These are phyloP conservation scores for Resseliella maxima DNA, from an alignment of 2,888 invertebrate genomes.

Conservation along the genomic window DNA sequence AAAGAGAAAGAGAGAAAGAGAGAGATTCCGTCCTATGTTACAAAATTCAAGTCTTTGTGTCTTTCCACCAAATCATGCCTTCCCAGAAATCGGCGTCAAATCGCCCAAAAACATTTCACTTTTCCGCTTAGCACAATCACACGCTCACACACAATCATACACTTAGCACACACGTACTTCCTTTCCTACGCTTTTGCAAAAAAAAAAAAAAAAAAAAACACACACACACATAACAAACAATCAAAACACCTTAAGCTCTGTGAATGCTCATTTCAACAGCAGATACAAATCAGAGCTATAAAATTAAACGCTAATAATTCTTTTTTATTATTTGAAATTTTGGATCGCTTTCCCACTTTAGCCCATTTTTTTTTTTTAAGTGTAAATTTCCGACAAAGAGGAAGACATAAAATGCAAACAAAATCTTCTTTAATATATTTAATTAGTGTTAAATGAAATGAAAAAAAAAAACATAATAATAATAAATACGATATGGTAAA, in stretches of 20 bases:
- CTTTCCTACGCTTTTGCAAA: background rate
- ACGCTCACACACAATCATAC: background rate
- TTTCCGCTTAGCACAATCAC: background rate
- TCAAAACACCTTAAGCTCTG: background rate
- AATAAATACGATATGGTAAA: too few relatives aligned
- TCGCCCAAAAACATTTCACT: background rate
- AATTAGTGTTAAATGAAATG: constrained; percentile 39
- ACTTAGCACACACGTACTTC: background rate
- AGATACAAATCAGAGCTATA: background rate
- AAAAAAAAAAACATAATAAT: too few relatives aligned
- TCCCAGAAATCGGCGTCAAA: background rate
- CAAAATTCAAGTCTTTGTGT: constrained; percentile 37
- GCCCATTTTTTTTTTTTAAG: background rate
- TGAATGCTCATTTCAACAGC: background rate
- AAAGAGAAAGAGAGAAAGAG: background rate
- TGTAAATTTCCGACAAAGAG: background rate
- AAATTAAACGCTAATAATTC: background rate
- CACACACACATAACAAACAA: background rate
- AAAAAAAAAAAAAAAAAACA: background rate
- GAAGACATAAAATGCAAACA: constrained; percentile 7
- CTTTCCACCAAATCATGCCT: background rate
- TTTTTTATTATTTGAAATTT: background rate
- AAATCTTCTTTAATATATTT: constrained; percentile 52
- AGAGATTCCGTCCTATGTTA: constrained; percentile 47
- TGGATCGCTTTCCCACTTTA: background rate